Evolutionary conservation across 2,797 vertebrate genomes (phyloP), one percentile per base, ranked within the genome.

Genomic region (Pelobates cultripes): DNA sequence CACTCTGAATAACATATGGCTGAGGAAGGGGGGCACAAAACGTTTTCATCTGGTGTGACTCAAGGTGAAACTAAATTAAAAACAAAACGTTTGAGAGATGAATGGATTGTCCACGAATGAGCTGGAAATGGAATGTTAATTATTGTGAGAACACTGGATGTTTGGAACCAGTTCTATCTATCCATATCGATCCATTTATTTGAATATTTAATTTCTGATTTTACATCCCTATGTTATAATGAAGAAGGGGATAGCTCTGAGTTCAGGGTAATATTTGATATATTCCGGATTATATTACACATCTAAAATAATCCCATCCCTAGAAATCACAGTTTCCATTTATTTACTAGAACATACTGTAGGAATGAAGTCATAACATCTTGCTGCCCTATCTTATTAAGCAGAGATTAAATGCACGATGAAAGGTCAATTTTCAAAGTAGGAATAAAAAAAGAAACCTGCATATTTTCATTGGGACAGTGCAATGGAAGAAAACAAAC

Each of bases 21-120:
- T 71, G 4, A 41, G 40, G 55, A 28, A 66, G 17, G 44, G 13
- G 12, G 44, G 76, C 12, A 43, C 68, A 84, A 84, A 84, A 79
- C 73, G 82, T 69, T 84, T 80, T 84, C 82, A 84, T 84, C 73
- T 84, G 82, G 73, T 72, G 66, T 17, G 57, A 83, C 72, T 79
- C 81, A 79, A 83, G 77, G 72, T 75, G 82, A 76, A 84, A 66
- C 66, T 53, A 71, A 84, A 84, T 70, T 63, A 74, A 71, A 83
- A 74, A 79, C 77, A 79, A 78, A 73, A 53, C 66, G 51, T 69
- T 69, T 79, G 70, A 57, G 51, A 78, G 17, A 72, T 7, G 71
- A 73, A 75, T 78, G 55, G 61, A 47, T 75, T 47, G 28, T 68
- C 42, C 42, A 61, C 28, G 28, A n/a, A 63, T 70, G 40, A 13